Percentiles rank a stretch among this genome's conserved stretches.
Evolutionary conservation across 2,113 vertebrate genomes (phyloP).

Genomic region (Eclectus roratus): DNA sequence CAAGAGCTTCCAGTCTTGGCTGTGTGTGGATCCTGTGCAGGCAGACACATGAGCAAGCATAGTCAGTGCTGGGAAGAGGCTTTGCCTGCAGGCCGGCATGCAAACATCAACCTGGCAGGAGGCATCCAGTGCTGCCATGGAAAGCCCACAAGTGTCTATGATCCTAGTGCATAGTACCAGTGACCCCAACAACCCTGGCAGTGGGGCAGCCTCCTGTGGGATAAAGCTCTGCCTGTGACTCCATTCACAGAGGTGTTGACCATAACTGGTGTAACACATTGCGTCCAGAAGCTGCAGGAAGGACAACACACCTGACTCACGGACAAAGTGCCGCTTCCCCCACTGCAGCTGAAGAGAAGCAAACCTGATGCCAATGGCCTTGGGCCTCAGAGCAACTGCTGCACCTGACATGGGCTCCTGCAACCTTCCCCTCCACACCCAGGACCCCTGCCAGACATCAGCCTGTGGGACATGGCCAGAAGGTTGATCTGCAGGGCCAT

Average conservation of each 20-base stretch:
- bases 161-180: background rate
- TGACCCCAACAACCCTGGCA: background rate
- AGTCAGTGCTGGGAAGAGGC: background rate
- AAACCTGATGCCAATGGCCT: accelerated
- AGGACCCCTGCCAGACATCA: background rate
- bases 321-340: no score
- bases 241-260: background rate
- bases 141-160: background rate
- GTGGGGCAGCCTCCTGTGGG: background rate
- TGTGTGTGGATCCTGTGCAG: background rate
- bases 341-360: accelerated
- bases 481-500: background rate
- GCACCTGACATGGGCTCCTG: background rate
- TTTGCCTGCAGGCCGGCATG: background rate
- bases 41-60: background rate
- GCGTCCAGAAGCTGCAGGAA: background rate
- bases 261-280: accelerated
- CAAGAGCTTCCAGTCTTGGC: background rate
- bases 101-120: background rate
- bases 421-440: background rate
- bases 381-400: background rate
- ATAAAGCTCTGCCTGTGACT: background rate
- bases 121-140: background rate
- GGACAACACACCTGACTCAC: background rate
- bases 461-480: accelerated